phyloP scores from a whole-genome alignment of 30 jellyfish, hydroid and myxozoan genomes.

The Chrysaora quinquecirrha region DNA sequence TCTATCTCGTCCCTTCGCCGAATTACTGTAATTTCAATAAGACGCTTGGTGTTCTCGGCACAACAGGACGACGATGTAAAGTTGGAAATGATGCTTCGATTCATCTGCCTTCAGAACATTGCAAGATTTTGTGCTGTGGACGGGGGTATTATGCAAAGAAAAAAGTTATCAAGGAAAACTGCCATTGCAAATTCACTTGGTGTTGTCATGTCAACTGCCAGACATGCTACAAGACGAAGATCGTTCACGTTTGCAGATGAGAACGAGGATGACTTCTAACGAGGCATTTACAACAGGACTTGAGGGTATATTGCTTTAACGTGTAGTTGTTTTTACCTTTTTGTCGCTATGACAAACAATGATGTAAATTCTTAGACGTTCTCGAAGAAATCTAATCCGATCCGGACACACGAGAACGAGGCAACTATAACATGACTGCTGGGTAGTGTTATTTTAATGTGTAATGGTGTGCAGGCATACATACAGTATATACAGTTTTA shows the following conservation, averaged over 20 bases:
- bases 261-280: background rate
- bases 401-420: too few relatives aligned
- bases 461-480: too few relatives aligned
- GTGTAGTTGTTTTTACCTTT: too few relatives aligned
- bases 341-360: too few relatives aligned
- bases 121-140: constrained; percentile 65
- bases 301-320: background rate
- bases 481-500: too few relatives aligned
- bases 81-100: constrained; percentile 1
- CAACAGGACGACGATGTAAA: constrained; percentile 66
- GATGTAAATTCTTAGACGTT: too few relatives aligned
- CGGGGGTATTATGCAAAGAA: constrained; percentile 38
- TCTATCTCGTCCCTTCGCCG: constrained; percentile 61
- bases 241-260: constrained; percentile 41
- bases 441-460: too few relatives aligned
- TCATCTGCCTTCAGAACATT: constrained; percentile 35
- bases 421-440: background rate
- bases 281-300: background rate
- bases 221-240: constrained; percentile 46
- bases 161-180: constrained; percentile 24
- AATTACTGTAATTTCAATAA: constrained; percentile 47
- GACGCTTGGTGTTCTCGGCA: constrained; percentile 64
- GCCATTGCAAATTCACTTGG: constrained; percentile 76
- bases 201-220: constrained; percentile 61
- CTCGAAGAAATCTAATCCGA: too few relatives aligned